Evolutionary conservation across 2,888 invertebrate species (phyloP), one percentile per base, ranked within the genome.

Genomic region (Phragmatobia fuliginosa): DNA sequence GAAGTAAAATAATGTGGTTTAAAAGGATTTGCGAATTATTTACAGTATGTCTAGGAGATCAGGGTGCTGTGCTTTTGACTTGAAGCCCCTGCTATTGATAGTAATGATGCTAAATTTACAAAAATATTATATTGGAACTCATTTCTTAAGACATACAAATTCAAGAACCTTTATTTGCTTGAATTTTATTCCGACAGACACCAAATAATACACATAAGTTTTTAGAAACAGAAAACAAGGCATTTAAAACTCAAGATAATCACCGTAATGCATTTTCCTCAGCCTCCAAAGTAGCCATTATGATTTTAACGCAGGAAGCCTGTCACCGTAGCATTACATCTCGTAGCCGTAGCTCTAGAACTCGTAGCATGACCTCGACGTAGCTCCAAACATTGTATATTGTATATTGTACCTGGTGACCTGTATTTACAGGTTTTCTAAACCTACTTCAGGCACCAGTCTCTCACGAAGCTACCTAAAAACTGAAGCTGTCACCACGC

Each of bases 331-430:
- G 71, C 63, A 11, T 5, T 32, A n/a, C n/a, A 67, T 65, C 64
- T 61, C 69, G 74, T 76, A 79, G 72, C 63, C 25, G 28, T 62
- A 38, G 62, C 62, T 5, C 10, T 49, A 38, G 52, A 65, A 65
- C 66, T 60, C 67, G 76, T 79, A 81, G 70, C 68, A 60, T 16
- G 76, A 81, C 81, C 68, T 78, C 70, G 58, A 38, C 72, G 79
- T 80, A 83, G 76, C 67, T 71, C 68, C 73, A 67, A 70, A 60
- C 58, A 61, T 28, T n/a, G n/a, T n/a, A n/a, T n/a, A n/a, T n/a
- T n/a, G n/a, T n/a, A n/a, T n/a, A n/a, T n/a, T n/a, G n/a, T n/a
- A n/a, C n/a, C n/a, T n/a, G n/a, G n/a, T n/a, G n/a, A n/a, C n/a
- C n/a, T n/a, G n/a, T n/a, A n/a, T n/a, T n/a, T n/a, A n/a, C n/a